A percentile compares a stretch with the other conserved stretches of the same genome.
phyloP scores from a whole-genome alignment of 1,140 invertebrate genomes.

The Lycorma delicatula region DNA sequence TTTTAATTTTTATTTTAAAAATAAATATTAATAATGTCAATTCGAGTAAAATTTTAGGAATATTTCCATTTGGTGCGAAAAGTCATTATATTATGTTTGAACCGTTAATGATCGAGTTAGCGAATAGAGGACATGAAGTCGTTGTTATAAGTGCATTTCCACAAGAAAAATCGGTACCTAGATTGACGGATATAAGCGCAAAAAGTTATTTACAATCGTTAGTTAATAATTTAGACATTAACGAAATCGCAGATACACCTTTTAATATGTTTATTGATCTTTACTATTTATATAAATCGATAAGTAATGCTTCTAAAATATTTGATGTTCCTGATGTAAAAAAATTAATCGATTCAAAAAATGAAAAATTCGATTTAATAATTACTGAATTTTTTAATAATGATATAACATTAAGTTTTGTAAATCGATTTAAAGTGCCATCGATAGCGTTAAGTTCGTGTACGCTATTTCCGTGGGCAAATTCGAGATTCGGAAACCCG shows the following conservation, averaged over 20 bases:
- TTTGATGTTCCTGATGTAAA: constrained; percentile 35
- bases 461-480: constrained; percentile 50
- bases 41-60: constrained; percentile 42
- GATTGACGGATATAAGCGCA: constrained; percentile 18
- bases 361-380: constrained; percentile 33
- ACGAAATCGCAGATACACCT: background rate
- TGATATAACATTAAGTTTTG: constrained; percentile 26
- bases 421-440: constrained; percentile 44
- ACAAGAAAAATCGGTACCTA: constrained; percentile 22
- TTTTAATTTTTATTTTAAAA: no score
- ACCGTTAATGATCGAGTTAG: constrained; percentile 48
- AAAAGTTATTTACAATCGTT: background rate
- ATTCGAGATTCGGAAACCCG: constrained; percentile 31
- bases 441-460: constrained; percentile 47
- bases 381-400: constrained; percentile 30
- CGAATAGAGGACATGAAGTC: constrained; percentile 48
- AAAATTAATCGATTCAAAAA: constrained; percentile 39
- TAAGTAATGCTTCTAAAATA: background rate
- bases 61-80: constrained; percentile 52
- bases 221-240: background rate
- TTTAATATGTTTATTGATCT: background rate
- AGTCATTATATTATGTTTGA: constrained; percentile 62
- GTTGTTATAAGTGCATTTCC: constrained; percentile 44
- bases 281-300: background rate
- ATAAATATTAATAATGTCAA: background rate